phyloP scores from a whole-genome alignment of 2,113 vertebrate species.

The Gallinago jamesoni region DNA sequence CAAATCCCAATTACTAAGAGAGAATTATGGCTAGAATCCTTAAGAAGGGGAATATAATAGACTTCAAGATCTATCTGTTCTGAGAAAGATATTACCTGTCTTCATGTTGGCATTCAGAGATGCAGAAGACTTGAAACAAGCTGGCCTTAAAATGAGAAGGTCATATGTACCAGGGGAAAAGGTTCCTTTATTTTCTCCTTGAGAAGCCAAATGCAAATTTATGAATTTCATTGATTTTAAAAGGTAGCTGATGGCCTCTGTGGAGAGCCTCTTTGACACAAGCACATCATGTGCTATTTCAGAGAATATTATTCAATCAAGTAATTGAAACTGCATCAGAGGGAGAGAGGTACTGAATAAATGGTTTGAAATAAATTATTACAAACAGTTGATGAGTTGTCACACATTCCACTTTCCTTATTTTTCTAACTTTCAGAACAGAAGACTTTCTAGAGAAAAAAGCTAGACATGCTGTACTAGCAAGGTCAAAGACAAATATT shows the following conservation, averaged over 20 bases:
- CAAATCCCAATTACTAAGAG: conserved; percentile 24
- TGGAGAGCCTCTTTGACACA: conserved; percentile 62
- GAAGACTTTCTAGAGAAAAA: not conserved
- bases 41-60: conserved; percentile 3
- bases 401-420: not conserved
- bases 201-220: conserved; percentile 54
- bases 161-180: not conserved
- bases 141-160: conserved; percentile 30
- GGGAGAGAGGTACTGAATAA: conserved; percentile 26
- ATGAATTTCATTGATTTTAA: conserved; percentile 65
- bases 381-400: conserved; percentile 36
- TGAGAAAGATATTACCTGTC: not conserved
- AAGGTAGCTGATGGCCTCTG: conserved; percentile 53
- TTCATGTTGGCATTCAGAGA: conserved; percentile 31
- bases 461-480: not conserved
- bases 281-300: conserved; percentile 63
- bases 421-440: conserved; percentile 11
- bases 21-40: conserved; percentile 17
- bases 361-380: conserved; percentile 37
- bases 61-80: conserved; percentile 36
- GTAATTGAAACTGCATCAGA: conserved; percentile 59
- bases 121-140: conserved; percentile 41
- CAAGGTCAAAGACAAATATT: not conserved
- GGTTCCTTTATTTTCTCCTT: conserved; percentile 57
- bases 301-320: conserved; percentile 63